Base-by-base conservation (phyloP, 92 coral and sea anemone species). In the Zoanthus gigantus region DNA sequence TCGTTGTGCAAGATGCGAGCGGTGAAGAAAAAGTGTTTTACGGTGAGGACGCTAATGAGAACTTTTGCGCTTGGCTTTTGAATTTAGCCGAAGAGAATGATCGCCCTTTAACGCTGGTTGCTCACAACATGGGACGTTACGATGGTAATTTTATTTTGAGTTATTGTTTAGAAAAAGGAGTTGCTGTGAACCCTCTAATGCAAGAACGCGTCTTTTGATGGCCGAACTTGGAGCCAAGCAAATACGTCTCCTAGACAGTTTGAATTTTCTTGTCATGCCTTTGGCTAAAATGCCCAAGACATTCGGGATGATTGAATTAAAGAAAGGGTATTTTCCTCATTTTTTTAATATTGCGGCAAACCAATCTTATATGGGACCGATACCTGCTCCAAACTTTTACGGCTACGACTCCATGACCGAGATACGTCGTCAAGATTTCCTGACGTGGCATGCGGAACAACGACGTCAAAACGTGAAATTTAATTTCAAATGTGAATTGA, bases 201-300 rank as follows among this genome's bases (percentile, higher is more conserved):
- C 85, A 54, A 5, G 90, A 0, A 42, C 78, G 0, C 78, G 78
- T 34, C 32, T 87, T 3, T 31, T 87, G 8, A 34, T 2, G 0
- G 42, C 42, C 3, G 18, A 60, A 4, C 17, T 78, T 42, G 23
- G 42, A 23, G 85, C 52, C 8, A 2, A 37, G 6, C 74, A 87
- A 6, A 78, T 87, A 1, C n/a, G 48, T 68, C 67, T 87, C 17
- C 78, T 79, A 7, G 86, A 87, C 66, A 78, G 85, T 46, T 68
- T 79, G 12, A 78, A 77, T n/a, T 87, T 87, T 31, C 30, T 87
- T 3, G 31, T 85, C 17, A 78, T 87, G 69, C 73, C 66, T 48
- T 83, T 87, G 79, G 76, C 78, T 9, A 71, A 58, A 0, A 65
- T 87, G 2, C 90, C 90, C 16, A 86, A 86, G 23, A 86, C 89